Base-by-base conservation (phyloP, 2,888 invertebrate genomes). In the Thalpophila matura region DNA sequence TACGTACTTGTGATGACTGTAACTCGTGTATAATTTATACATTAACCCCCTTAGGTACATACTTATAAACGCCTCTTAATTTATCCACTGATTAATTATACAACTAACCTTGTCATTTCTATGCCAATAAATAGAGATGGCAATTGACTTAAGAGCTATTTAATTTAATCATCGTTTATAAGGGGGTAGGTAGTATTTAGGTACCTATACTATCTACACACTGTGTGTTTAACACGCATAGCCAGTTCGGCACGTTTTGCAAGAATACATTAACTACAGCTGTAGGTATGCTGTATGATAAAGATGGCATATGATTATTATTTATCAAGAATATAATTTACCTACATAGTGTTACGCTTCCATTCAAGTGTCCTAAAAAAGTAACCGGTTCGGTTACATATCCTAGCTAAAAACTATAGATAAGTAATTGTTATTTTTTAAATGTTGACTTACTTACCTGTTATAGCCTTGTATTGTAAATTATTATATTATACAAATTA, bases 401-500 rank as follows among this genome's bases (percentile, higher is more conserved):
- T 26, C n/a, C 18, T 50, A 50, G 46, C 2, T 35, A 26, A 27
- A 51, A 47, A 7, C 12, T 33, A 12, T 35, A 68, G n/a, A n/a
- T n/a, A n/a, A n/a, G n/a, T 18, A 26, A 7, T 20, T 43, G 37
- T 49, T 58, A 62, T 46, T 45, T 53, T 50, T 45, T 4, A n/a
- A 42, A 47, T 46, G 10, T 61, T 70, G 46, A 43, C 71, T n/a
- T 27, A 3, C 14, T n/a, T 38, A 46, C 43, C 31, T 64, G 43
- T 68, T 68, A 49, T 18, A 50, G 12, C 16, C 26, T 43, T 24
- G 9, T 12, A n/a, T 31, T 31, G 31, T 60, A 37, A 60, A 69
- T 45, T 50, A 70, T 38, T 61, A 61, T 37, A 43, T 69, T 69
- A 61, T 40, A 69, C 26, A 68, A 60, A 64, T 47, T 67, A 1